Evolutionary conservation across 2,797 vertebrate species (phyloP), one percentile per base, ranked within the genome.

Genomic region (Babyrousa celebensis): DNA sequence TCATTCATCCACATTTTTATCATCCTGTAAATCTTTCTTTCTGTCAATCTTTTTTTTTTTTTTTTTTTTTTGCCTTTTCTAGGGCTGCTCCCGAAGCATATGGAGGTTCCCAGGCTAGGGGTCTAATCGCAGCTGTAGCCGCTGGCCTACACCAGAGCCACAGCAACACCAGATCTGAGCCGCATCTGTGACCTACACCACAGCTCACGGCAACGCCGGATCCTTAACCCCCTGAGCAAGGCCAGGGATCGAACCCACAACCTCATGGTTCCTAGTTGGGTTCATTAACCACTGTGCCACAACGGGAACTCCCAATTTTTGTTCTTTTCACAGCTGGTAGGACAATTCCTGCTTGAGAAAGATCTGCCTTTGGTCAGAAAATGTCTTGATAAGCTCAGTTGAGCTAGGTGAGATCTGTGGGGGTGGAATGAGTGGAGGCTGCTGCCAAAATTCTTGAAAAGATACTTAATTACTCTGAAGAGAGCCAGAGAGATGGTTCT

Each of bases 1-100:
- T 27, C 27, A 89, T 40, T 63, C 21, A 48, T 5, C 3, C 23
- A 62, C 23, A 40, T 60, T 90, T 77, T 74, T 52, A 79, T 40
- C 36, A 93, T 58, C 20, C 63, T 80, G 67, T 62, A 83, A 94
- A 68, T 20, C 23, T 85, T 85, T 91, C 48, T 43, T 40, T 74
- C 27, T 78, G 56, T 70, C 17, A 48, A 14, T 48, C 43, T n/a
- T n/a, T n/a, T n/a, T n/a, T n/a, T n/a, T 4, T 36, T 36, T 36
- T 36, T 36, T 36, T 36, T 36, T 36, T 36, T 36, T 36, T 36
- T 36, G 4, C 36, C 36, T 36, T 36, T 36, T 36, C 36, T 36
- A 36, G 36, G 36, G 36, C 36, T 4, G 36, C 36, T 36, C 36
- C 36, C 4, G 36, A 3, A 4, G 36, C 36, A 36, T 36, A 36